These are phyloP conservation scores for Phataginus tricuspis DNA, from an alignment of 2,797 vertebrate species.

Conservation along the genomic window DNA sequence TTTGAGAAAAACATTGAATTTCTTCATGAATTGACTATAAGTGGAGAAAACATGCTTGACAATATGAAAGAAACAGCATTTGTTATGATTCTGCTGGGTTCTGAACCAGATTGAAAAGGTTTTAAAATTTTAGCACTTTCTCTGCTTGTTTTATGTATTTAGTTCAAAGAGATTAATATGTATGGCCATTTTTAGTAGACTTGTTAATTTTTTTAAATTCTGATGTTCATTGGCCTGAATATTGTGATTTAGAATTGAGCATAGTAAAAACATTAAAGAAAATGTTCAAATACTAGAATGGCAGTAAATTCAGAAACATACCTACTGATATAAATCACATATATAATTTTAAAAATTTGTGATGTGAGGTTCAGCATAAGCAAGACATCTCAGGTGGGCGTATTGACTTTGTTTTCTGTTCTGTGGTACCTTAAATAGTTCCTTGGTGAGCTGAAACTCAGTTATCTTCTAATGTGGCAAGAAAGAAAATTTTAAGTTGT, in stretches of 20 bases:
- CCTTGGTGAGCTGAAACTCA: slow-evolving; percentile 5
- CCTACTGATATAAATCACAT: background rate
- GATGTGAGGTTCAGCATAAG: slow-evolving; percentile 31
- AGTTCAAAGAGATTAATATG: background rate
- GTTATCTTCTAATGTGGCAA: background rate
- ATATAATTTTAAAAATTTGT: slow-evolving; percentile 15
- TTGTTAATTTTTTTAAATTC: slow-evolving; percentile 32
- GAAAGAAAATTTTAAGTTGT: background rate
- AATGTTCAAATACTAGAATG: background rate
- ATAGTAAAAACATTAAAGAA: slow-evolving; percentile 34
- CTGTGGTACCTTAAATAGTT: background rate
- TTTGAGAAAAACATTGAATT: background rate
- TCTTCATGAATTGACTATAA: slow-evolving; percentile 3
- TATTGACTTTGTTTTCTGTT: slow-evolving; percentile 32
- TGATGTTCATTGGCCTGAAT: background rate
- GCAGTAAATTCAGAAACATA: slow-evolving; percentile 14
- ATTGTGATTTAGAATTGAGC: slow-evolving; percentile 9
- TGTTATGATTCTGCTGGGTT: background rate
- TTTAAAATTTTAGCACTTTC: background rate
- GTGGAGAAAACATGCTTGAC: background rate
- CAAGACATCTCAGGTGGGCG: background rate
- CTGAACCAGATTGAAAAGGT: background rate
- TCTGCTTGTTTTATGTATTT: slow-evolving; percentile 10
- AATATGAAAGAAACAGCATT: background rate
- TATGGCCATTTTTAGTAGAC: background rate